Base-by-base conservation (phyloP, 1,140 invertebrate species). In the Pseudomyrmex pallidus region DNA sequence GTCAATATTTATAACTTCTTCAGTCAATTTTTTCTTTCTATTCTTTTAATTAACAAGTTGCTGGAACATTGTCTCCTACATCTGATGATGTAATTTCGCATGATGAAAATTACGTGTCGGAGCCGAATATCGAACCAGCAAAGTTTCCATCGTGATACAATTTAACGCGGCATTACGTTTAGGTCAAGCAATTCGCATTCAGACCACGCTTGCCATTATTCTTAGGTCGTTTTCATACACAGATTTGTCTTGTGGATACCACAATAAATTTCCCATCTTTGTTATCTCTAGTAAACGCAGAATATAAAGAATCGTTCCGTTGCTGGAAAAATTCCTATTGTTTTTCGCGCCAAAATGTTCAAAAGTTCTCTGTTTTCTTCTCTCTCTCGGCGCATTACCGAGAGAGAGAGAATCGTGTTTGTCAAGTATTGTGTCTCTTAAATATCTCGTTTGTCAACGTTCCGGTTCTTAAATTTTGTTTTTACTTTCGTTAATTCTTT, bases 211-310 rank as follows among this genome's bases (percentile, higher is more conserved):
- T 44, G 50, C n/a, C 44, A 59, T 70, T 66, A 50, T 72, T 59
- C 66, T 80, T 80, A 70, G 64, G 66, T 80, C 76, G 76, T 59
- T 12, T 59, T 59, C 35, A 80, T 59, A 57, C 15, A 72, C 59
- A 15, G 9, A 78, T 25, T 70, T 61, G 12, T n/a, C 56, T 48
- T 2, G 68, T 25, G 25, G 46, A 50, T 59, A 25, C 44, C 64
- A 61, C 17, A n/a, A 59, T 48, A 25, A 70, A 72, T 70, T 70
- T 35, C n/a, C 64, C 17, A 4, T 72, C 54, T 46, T 59, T 15
- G 20, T 61, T 68, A 48, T 25, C 44, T 70, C 17, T 8, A 13
- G 35, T 59, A 80, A 61, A 50, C 15, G 17, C 46, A 20, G 5
- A 66, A 13, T 4, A 9, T 63, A 15, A 56, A 76, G 46, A 77